Evolutionary conservation across 2,888 invertebrate genomes (phyloP), one percentile per base, ranked within the genome.

Genomic region (Craniophora ligustri): DNA sequence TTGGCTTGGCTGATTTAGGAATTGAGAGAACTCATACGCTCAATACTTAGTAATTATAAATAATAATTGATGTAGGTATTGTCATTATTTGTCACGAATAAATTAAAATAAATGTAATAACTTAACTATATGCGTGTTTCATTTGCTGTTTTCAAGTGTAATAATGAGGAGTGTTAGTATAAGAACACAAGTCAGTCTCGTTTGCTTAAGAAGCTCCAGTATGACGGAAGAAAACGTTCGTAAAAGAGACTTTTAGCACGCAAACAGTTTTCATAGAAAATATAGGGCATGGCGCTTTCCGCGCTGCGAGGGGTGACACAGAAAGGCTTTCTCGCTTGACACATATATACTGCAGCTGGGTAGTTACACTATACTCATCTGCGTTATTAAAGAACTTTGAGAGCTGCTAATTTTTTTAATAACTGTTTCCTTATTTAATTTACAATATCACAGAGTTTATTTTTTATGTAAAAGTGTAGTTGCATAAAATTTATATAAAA

Each of bases 11-110:
- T 88, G 86, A 89, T 81, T 79, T 88, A 91, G 91, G 92, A 92
- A 92, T 92, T 92, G 92, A 91, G 85, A 87, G 82, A 91, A 90
- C 84, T 81, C 83, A 84, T 88, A 90, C 87, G 91, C 92, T 91
- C 92, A 92, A 86, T 81, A 85, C 73, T 84, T 88, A 88, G 84
- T 81, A 77, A 79, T 81, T 85, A 83, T 42, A 60, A 83, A 78
- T 84, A 84, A 85, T 72, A 77, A 69, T 78, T 78, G 78, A 85
- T 86, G 82, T 84, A 82, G 82, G 85, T 79, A 85, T 85, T 82
- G 87, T 89, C 85, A 87, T 87, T 82, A 88, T 88, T 89, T 90
- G 89, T 91, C 91, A 91, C 85, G 79, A 85, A 86, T 91, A 89
- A 79, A 86, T 87, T 87, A 88, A 69, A 72, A 68, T 73, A 72